Conservation (phyloP, 2,888 invertebrate species). For the Hirtodrosophila trivittata region DNA sequence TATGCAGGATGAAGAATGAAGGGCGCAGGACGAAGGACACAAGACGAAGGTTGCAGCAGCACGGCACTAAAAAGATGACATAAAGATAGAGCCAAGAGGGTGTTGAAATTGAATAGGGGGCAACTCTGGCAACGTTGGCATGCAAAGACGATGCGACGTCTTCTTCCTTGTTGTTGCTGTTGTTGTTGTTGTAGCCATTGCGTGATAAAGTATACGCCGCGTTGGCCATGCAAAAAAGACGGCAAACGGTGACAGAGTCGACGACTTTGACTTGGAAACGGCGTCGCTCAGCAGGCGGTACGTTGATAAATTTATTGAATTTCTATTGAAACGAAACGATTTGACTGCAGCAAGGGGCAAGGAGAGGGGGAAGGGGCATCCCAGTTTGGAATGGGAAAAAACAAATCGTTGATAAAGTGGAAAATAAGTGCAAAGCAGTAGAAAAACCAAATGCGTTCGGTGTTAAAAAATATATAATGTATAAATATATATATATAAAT, state of each 20-base stretch:
- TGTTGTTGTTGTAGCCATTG: conserved; percentile 2
- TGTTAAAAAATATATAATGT: conserved; percentile 5
- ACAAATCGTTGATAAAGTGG: conserved; percentile 76
- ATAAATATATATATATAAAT: not conserved
- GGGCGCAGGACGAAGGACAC: conserved; percentile 10
- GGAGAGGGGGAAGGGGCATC: not conserved
- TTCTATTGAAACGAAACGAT: conserved; percentile 80
- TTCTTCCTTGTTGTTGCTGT: not conserved
- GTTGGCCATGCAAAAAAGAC: conserved; percentile 3
- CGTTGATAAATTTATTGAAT: conserved; percentile 79
- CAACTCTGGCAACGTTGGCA: conserved; percentile 37
- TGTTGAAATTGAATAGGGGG: conserved; percentile 74
- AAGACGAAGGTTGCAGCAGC: conserved; percentile 58
- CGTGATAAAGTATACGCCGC: conserved; percentile 42
- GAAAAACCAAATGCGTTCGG: conserved; percentile 4
- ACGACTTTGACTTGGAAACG: conserved; percentile 20
- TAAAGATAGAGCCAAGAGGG: conserved; percentile 64
- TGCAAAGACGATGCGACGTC: conserved; percentile 29
- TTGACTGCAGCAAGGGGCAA: conserved; percentile 61
- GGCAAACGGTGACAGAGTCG: conserved; percentile 5
- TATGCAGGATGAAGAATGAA: not conserved
- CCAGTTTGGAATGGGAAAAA: conserved; percentile 18
- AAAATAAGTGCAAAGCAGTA: conserved; percentile 62
- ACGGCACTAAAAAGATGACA: conserved; percentile 75
- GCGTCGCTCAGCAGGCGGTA: conserved; percentile 43